Base-by-base conservation (phyloP, 2,113 vertebrate species). In the Prietella phreatophila region DNA sequence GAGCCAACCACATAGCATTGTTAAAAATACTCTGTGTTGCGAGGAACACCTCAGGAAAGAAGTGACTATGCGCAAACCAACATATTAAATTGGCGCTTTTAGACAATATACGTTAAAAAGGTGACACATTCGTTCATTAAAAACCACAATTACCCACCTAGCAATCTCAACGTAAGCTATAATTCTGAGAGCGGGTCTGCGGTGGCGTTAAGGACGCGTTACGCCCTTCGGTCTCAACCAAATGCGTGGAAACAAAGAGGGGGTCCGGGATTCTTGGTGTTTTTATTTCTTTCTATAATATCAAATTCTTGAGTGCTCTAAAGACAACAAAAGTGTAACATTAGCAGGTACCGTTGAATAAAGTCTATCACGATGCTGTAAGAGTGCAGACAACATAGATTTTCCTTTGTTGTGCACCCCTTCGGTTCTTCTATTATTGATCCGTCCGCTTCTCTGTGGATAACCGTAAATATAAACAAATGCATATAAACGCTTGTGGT, bases 11-110 rank as follows among this genome's bases (percentile, higher is more conserved):
- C 82, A 88, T 61, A 82, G 84, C 85, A 89, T 83, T 50, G 85
- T 58, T 78, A 60, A 83, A 58, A 87, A 90, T 87, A 84, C 88
- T 82, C 85, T 61, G 82, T 88, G 90, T 86, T 86, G 85, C 69
- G 84, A 76, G 80, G 83, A 83, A 87, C 83, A 91, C 89, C 85
- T 78, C 36, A 19, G 39, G 36, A 79, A 89, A 75, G 78, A 82
- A 86, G 78, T 84, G 85, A 86, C 90, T 89, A 89, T 91, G 90
- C 88, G 87, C 87, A 50, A 69, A 60, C 25, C 39, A 88, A 73
- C 84, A 82, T 76, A 17, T 22, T 58, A 61, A 61, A 76, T 55
- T n/a, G 3, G 4, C 15, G 42, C n/a, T 27, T 47, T 80, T 69
- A 58, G 50, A 39, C 42, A 84, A 9, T 42, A 69, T 47, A 75